phyloP scores from a whole-genome alignment of 92 coral and sea anemone species.

The Epizoanthus fatuus region DNA sequence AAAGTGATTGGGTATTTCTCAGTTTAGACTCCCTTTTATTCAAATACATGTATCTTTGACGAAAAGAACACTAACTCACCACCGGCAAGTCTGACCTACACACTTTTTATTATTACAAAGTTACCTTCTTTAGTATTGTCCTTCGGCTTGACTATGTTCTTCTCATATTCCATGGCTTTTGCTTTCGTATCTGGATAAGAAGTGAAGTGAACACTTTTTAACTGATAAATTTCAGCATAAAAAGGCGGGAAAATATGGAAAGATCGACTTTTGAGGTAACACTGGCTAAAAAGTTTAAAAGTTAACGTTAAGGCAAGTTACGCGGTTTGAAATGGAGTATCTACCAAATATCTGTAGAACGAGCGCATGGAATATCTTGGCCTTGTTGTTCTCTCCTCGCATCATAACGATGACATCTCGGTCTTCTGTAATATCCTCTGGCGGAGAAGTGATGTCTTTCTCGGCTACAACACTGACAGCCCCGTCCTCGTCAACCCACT shows the following conservation, averaged over 20 bases:
- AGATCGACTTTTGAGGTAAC: too few species aligned
- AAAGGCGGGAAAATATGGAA: too few species aligned
- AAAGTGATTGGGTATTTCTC: too few species aligned
- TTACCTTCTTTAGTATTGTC: background rate
- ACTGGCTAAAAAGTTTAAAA: too few species aligned
- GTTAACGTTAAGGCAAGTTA: too few species aligned
- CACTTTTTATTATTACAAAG: background rate
- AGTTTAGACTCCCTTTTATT: too few species aligned
- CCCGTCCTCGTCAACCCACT: background rate
- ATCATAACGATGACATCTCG: background rate
- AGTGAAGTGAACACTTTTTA: background rate
- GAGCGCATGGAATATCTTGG: constrained; percentile 13
- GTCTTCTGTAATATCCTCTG: constrained; percentile 4
- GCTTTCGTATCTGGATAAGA: background rate
- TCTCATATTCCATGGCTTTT: background rate
- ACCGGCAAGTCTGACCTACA: too few species aligned
- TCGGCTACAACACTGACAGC: constrained; percentile 24
- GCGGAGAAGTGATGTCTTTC: constrained; percentile 4
- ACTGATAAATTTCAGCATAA: background rate
- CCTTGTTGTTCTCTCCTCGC: constrained; percentile 21
- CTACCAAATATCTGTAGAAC: constrained; percentile 45
- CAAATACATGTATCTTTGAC: too few species aligned
- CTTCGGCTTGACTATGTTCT: background rate
- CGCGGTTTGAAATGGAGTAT: too few species aligned
- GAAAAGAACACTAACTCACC: too few species aligned